phyloP scores from a whole-genome alignment of 2,113 vertebrate species.

The Nesospiza acunhae region DNA sequence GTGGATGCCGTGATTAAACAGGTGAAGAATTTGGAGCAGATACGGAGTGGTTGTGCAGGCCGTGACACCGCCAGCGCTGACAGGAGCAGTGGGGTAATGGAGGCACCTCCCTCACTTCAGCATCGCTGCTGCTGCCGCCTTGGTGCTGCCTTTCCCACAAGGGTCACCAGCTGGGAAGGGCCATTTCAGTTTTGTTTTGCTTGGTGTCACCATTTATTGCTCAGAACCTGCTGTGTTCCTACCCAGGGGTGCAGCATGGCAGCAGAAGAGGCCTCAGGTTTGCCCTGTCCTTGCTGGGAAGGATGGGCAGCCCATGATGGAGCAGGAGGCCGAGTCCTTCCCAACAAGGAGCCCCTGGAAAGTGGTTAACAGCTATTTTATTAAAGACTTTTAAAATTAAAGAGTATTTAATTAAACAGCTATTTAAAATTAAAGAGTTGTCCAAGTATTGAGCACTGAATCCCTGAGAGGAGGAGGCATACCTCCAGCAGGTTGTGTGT shows the following conservation, averaged over 20 bases:
- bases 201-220: accelerated
- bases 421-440: neutral
- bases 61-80: accelerated
- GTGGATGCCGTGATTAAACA: neutral
- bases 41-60: neutral
- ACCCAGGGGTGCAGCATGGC: too few species aligned
- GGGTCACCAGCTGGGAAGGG: neutral
- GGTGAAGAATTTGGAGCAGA: neutral
- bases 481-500: neutral
- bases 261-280: neutral
- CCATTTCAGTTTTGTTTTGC: neutral
- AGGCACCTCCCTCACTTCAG: neutral
- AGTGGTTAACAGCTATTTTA: neutral
- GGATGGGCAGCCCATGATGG: accelerated
- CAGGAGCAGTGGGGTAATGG: neutral
- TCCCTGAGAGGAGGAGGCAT: too few species aligned
- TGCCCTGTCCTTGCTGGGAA: neutral
- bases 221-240: neutral
- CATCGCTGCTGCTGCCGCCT: too few species aligned
- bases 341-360: accelerated
- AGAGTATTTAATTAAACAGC: neutral
- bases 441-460: neutral
- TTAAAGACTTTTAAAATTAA: neutral
- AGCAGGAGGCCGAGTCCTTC: neutral
- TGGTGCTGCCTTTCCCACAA: neutral